Evolutionary conservation across 2,113 vertebrate species (phyloP).

Genomic region (Clarias macrocephalus): DNA sequence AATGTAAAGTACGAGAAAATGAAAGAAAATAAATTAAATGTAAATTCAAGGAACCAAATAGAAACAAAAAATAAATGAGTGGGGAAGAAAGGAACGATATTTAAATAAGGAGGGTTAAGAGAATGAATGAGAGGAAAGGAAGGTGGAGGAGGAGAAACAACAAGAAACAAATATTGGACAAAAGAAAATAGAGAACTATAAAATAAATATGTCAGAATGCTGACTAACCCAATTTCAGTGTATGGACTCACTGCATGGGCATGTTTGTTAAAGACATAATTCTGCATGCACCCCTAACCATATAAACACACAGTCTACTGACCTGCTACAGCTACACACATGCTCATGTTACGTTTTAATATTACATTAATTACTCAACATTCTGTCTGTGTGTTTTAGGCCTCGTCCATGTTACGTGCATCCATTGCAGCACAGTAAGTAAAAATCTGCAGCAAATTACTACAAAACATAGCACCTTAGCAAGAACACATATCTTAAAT

Average conservation of each 20-base stretch:
- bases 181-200: background rate
- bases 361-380: background rate
- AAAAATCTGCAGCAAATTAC: background rate
- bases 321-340: conserved; percentile 39
- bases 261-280: conserved; percentile 29
- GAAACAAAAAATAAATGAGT: no score
- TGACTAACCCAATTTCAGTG: background rate
- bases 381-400: conserved; percentile 66
- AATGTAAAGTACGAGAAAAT: background rate
- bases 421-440: conserved; percentile 89
- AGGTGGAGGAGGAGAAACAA: background rate
- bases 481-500: background rate
- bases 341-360: conserved; percentile 23
- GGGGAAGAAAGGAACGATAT: background rate
- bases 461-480: background rate
- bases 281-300: conserved; percentile 60
- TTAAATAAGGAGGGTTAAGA: background rate
- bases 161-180: background rate
- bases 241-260: conserved; percentile 65
- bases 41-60: no score
- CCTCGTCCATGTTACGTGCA: conserved; percentile 88
- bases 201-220: background rate
- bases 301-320: background rate
- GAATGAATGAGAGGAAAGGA: background rate
- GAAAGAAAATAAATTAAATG: no score